These are phyloP conservation scores for Anastatus disparis DNA, from an alignment of 1,140 invertebrate species.

Conservation along the genomic window DNA sequence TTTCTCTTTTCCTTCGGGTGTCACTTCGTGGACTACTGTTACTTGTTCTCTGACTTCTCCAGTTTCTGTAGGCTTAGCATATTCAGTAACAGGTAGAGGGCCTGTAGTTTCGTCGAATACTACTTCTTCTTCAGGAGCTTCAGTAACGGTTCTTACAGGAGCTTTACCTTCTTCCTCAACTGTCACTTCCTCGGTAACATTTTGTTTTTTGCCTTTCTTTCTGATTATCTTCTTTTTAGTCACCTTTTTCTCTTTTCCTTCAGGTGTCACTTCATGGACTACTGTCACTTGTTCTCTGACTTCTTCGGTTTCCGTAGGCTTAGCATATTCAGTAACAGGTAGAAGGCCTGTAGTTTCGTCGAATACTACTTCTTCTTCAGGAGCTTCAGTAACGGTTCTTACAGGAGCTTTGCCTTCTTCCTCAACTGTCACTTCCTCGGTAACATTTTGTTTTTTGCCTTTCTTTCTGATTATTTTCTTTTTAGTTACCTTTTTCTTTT, in stretches of 20 bases:
- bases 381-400: conserved; percentile 23
- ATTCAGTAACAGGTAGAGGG: conserved; percentile 3
- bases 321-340: conserved; percentile 23
- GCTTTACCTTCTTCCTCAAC: conserved; percentile 64
- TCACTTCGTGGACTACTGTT: conserved; percentile 40
- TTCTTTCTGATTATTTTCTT: conserved; percentile 56
- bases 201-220: conserved; percentile 59
- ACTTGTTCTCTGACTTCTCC: conserved; percentile 10
- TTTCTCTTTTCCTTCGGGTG: conserved; percentile 22
- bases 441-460: conserved; percentile 57
- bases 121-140: conserved; percentile 33
- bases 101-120: conserved; percentile 4
- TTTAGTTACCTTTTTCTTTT: conserved; percentile 43
- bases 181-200: conserved; percentile 65
- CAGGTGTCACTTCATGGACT: neutral
- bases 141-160: conserved; percentile 54
- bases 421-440: conserved; percentile 63
- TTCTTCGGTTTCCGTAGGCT: conserved; percentile 33
- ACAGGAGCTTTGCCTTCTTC: conserved; percentile 45
- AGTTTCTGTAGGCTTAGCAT: conserved; percentile 18
- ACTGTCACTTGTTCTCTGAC: conserved; percentile 25
- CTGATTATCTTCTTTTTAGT: conserved; percentile 41
- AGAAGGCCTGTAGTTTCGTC: conserved; percentile 34
- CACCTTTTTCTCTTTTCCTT: conserved; percentile 34
- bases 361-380: conserved; percentile 40